Conservation (phyloP, 2,113 vertebrate species). For the Pampusana beccarii region DNA sequence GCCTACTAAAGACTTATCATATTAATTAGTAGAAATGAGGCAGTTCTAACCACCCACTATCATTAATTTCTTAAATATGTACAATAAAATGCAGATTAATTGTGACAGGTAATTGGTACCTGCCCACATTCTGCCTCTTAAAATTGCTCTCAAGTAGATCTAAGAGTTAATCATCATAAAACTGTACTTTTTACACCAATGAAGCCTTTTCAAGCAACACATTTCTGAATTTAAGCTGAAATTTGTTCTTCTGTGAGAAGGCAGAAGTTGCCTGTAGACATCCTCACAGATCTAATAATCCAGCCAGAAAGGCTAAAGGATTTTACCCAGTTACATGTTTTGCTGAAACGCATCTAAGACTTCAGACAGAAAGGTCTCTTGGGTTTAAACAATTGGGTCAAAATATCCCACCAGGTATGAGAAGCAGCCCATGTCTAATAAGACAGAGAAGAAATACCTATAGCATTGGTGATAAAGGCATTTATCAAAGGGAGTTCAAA, state of each 20-base stretch:
- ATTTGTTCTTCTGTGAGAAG: background rate
- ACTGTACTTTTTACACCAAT: background rate
- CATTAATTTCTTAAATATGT: conserved; percentile 64
- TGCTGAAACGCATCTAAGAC: background rate
- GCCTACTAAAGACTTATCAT: conserved; percentile 4
- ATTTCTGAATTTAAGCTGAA: background rate
- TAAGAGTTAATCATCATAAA: conserved; percentile 20
- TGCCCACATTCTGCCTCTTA: conserved; percentile 17
- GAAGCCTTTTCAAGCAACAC: background rate
- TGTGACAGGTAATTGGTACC: conserved; percentile 50
- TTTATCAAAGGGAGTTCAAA: background rate
- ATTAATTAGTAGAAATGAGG: conserved; percentile 67
- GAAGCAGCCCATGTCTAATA: background rate
- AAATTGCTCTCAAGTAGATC: conserved; percentile 10
- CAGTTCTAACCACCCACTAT: conserved; percentile 46
- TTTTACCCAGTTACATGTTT: background rate
- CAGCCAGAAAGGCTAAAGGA: background rate
- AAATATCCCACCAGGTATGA: background rate
- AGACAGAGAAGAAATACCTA: background rate
- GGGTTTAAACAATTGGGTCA: background rate
- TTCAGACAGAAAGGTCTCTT: background rate
- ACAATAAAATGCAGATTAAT: conserved; percentile 43
- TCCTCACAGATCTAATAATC: background rate
- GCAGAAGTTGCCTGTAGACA: background rate
- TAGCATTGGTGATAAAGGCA: background rate